phyloP scores from a whole-genome alignment of 2,113 vertebrate genomes.

The Athene cunicularia region DNA sequence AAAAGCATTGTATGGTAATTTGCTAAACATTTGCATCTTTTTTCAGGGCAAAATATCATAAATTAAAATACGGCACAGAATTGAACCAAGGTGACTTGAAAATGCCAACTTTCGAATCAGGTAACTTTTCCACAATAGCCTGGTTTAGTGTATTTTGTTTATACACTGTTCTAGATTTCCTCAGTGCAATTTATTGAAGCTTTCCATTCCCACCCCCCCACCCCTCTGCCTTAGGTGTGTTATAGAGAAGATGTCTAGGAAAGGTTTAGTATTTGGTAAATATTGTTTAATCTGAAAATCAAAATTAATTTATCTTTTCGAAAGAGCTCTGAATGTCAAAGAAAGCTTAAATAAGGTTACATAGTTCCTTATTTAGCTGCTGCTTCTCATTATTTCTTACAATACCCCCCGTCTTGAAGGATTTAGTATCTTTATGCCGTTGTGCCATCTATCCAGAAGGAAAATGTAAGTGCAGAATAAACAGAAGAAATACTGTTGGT shows the following conservation, averaged over 20 bases:
- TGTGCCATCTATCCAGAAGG: not conserved
- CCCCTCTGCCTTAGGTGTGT: not conserved
- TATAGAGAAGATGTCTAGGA: not conserved
- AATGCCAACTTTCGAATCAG: conserved; percentile 97
- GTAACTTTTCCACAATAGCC: conserved; percentile 67
- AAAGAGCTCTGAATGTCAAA: not conserved
- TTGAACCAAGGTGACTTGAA: conserved; percentile 97
- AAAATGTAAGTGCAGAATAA: not conserved
- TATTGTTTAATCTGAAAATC: not conserved
- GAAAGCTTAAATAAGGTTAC: not conserved
- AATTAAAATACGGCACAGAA: conserved; percentile 99
- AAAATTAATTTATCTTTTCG: not conserved
- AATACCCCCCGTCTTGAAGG: not conserved
- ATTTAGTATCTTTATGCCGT: not conserved
- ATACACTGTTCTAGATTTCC: not conserved
- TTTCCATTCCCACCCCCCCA: not conserved
- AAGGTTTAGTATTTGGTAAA: not conserved
- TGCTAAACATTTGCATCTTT: conserved; percentile 28
- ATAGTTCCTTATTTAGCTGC: not conserved
- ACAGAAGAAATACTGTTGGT: not conserved
- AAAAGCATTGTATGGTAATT: not conserved
- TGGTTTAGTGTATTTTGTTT: not conserved
- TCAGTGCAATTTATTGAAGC: not conserved
- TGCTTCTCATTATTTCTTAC: not conserved
- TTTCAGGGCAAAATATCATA: conserved; percentile 97